Evolutionary conservation across 2,797 vertebrate species (phyloP), one percentile per base, ranked within the genome.

Genomic region (Danio tinwini): DNA sequence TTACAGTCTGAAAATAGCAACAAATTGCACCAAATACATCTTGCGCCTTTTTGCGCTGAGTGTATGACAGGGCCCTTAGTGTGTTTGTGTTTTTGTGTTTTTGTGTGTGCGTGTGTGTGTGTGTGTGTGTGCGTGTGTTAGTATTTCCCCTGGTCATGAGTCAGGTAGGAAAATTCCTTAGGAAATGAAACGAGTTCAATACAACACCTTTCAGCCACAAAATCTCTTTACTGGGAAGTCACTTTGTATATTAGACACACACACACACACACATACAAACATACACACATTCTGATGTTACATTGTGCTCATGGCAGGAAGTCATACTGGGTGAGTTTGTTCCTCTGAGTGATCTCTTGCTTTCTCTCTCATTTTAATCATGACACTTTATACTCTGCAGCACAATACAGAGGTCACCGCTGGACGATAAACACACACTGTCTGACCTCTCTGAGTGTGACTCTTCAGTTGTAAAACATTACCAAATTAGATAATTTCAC

Each of bases 361-460:
- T 37, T 47, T 71, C n/a, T 21, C 52, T 68, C 56, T 70, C 4
- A 68, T 74, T 68, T 59, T 40, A 42, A 67, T 79, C 17, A 67
- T 79, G 80, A 76, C 76, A 68, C 21, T 19, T 76, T 64, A 44
- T 40, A n/a, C 53, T 74, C 76, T 14, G 58, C 49, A 13, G 67
- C 71, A 58, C 45, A 59, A n/a, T 69, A 40, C 56, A 61, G 71
- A 75, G 76, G 80, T 82, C 72, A 76, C 19, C 12, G 12, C 19
- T 59, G 8, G 29, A 29, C 3, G 29, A 29, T 29, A 29, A 29
- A 3, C 29, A 29, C 50, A 19, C 40, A 67, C 74, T 47, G 47
- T 53, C 39, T 75, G 74, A 55, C 7, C 37, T 44, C 40, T 9
- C 29, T 29, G 50, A 65, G 19, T 52, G 12, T 55, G 52, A 55